Percentiles rank a stretch among this genome's conserved stretches.
Evolutionary conservation across 2,113 vertebrate genomes (phyloP).

Genomic region (Trichechus manatus): DNA sequence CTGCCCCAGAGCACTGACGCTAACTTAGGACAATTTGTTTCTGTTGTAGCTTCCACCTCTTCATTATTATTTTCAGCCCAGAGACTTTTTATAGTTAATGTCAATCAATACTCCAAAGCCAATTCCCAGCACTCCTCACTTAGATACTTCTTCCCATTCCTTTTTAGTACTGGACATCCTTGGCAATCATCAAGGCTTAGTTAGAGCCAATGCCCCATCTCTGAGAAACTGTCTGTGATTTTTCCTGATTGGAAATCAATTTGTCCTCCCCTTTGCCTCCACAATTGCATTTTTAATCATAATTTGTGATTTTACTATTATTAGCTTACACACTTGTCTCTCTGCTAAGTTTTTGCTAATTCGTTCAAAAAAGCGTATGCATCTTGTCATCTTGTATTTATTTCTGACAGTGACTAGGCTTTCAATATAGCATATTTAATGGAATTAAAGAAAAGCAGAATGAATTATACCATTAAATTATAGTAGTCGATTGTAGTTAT

Average conservation of each 20-base stretch:
- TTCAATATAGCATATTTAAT: background rate
- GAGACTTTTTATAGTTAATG: background rate
- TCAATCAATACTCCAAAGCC: background rate
- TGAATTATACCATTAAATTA: background rate
- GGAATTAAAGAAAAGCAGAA: background rate
- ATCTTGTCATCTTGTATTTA: background rate
- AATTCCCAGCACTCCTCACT: background rate
- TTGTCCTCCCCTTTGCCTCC: background rate
- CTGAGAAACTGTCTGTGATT: background rate
- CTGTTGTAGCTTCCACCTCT: background rate
- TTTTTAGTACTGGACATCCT: background rate
- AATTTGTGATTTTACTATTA: background rate
- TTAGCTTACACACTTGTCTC: background rate
- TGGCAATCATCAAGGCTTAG: background rate
- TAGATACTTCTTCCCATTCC: background rate
- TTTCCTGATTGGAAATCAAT: background rate
- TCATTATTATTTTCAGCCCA: background rate
- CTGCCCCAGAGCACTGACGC: background rate
- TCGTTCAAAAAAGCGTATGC: background rate
- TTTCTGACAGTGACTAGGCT: background rate
- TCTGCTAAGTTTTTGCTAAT: background rate
- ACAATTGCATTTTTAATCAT: background rate
- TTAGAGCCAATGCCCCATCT: background rate
- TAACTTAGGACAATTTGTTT: background rate
- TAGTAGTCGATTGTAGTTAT: background rate